phyloP scores from a whole-genome alignment of 1,140 invertebrate species.

The Lerema accius region DNA sequence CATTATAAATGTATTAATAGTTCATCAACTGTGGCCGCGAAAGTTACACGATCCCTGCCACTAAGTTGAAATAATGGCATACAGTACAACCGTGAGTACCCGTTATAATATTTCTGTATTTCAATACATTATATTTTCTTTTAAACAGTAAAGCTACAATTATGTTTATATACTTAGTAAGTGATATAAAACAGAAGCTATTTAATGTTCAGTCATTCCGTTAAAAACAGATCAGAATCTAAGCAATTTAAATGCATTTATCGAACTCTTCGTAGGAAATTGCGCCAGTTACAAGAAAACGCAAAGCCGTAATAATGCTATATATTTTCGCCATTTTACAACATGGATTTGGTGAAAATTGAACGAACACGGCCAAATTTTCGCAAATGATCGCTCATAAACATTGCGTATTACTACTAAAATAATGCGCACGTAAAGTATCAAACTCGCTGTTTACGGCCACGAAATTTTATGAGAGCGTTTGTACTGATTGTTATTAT shows the following conservation, averaged over 20 bases:
- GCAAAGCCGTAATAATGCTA: slow-evolving; percentile 40
- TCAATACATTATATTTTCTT: too few species aligned
- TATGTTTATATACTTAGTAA: too few species aligned
- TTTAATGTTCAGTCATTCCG: too few species aligned
- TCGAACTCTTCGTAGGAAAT: slow-evolving; percentile 44
- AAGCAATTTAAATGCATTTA: slow-evolving; percentile 61
- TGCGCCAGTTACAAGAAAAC: slow-evolving; percentile 37
- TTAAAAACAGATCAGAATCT: slow-evolving; percentile 38
- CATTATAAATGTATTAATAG: too few species aligned
- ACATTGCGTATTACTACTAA: slow-evolving; percentile 53
- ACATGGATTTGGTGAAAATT: slow-evolving; percentile 52
- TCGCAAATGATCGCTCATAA: slow-evolving; percentile 52
- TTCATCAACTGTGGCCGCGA: too few species aligned
- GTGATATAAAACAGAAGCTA: too few species aligned
- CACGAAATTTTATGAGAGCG: slow-evolving; percentile 14
- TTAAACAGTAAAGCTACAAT: too few species aligned
- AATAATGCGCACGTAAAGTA: slow-evolving; percentile 49
- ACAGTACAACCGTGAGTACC: too few species aligned
- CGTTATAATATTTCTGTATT: too few species aligned
- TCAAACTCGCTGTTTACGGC: slow-evolving; percentile 41
- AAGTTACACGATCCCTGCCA: too few species aligned
- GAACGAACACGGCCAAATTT: slow-evolving; percentile 51
- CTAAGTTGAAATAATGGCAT: too few species aligned
- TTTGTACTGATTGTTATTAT: slow-evolving; percentile 23
- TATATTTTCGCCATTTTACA: slow-evolving; percentile 52